A percentile compares a stretch with the other conserved stretches of the same genome.
These are phyloP conservation scores for Chaetogeoica ovagalla DNA, from an alignment of 2,888 invertebrate genomes.

Conservation along the genomic window DNA sequence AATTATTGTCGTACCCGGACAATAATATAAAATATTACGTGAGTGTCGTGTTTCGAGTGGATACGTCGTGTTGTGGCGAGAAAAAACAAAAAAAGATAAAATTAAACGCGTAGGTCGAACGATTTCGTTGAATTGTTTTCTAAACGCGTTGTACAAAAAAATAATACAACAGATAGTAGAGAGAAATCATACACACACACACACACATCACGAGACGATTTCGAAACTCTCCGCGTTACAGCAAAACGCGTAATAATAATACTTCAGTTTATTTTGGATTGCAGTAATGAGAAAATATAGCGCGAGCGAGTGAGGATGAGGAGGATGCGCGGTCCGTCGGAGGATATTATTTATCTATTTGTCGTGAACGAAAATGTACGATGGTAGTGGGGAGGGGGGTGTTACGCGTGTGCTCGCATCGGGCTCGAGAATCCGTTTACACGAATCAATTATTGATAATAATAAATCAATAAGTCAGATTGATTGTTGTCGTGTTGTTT, in stretches of 20 bases:
- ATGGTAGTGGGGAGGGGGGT: too few relatives aligned
- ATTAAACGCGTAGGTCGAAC: conserved; percentile 11
- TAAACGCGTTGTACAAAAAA: not conserved
- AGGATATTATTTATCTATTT: too few relatives aligned
- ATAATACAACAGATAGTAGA: not conserved
- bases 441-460: conserved; percentile 33
- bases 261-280: too few relatives aligned
- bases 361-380: too few relatives aligned
- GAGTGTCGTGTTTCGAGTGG: too few relatives aligned
- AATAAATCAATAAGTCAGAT: conserved; percentile 40
- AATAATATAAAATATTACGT: conserved; percentile 20
- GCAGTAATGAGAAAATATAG: not conserved
- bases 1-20: conserved; percentile 7
- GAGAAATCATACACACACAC: not conserved
- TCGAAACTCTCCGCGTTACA: not conserved
- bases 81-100: not conserved
- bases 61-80: too few relatives aligned
- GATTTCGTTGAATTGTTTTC: conserved; percentile 10
- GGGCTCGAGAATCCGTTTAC: conserved; percentile 16
- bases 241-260: too few relatives aligned
- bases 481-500: conserved; percentile 31
- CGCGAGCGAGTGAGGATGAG: too few relatives aligned
- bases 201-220: not conserved
- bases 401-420: too few relatives aligned
- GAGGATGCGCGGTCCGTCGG: too few relatives aligned